Conservation (phyloP, 2,797 vertebrate genomes). For the Paedocypris micromegethes region DNA sequence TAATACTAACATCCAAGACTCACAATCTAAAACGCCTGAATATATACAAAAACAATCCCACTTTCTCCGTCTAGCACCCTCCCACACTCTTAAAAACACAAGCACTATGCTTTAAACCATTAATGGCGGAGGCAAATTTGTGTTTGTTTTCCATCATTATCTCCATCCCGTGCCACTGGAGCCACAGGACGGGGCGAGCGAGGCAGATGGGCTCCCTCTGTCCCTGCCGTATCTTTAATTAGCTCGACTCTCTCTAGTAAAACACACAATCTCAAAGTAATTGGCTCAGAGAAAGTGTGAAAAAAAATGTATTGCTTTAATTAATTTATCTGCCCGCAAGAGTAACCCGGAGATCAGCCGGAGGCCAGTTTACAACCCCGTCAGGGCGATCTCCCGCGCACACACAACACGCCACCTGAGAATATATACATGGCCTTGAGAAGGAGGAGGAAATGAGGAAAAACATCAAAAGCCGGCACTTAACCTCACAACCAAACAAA, state of each 20-base stretch:
- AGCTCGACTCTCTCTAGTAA: conserved; percentile 78
- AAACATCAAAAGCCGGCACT: conserved; percentile 30
- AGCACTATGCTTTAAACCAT: conserved; percentile 28
- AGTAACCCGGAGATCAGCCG: conserved; percentile 80
- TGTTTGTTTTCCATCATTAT: conserved; percentile 46
- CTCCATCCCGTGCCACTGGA: conserved; percentile 25
- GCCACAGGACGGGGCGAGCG: conserved; percentile 22
- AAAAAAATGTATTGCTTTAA: conserved; percentile 73
- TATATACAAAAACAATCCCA: conserved; percentile 32
- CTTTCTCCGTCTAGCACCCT: conserved; percentile 45
- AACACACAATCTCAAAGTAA: conserved; percentile 87
- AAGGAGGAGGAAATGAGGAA: conserved; percentile 29
- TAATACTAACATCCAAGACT: conserved; percentile 53
- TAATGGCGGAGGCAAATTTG: conserved; percentile 27
- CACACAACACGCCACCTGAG: conserved; percentile 16
- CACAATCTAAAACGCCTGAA: conserved; percentile 5
- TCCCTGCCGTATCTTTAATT: conserved; percentile 88
- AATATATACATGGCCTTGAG: conserved; percentile 30
- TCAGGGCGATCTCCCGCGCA: conserved; percentile 42
- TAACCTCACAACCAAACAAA: conserved; percentile 15
- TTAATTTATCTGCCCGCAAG: conserved; percentile 91
- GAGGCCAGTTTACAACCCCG: conserved; percentile 86
- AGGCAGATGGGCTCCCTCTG: conserved; percentile 45
- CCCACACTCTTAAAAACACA: conserved; percentile 32
- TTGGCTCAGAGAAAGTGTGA: conserved; percentile 66